phyloP scores from a whole-genome alignment of 2,113 vertebrate genomes.

The Coptodon bakossiorum region DNA sequence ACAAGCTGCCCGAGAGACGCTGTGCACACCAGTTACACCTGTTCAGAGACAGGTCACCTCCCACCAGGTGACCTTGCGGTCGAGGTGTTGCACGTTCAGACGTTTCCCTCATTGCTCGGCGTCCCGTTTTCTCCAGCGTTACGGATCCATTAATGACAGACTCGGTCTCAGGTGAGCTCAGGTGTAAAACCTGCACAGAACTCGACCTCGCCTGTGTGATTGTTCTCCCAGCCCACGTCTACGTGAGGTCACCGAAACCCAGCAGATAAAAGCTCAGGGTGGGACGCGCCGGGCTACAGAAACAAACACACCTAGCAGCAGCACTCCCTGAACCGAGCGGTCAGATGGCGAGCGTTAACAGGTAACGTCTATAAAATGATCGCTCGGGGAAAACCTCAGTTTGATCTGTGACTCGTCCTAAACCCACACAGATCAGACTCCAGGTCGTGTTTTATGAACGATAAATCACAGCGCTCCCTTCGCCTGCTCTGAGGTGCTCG shows the following conservation, averaged over 20 bases:
- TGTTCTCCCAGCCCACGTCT: neutral
- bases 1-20: neutral
- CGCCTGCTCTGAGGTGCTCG: neutral
- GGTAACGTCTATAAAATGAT: neutral
- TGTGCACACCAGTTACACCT: neutral
- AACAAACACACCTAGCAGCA: neutral
- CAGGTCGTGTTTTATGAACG: neutral
- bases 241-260: fast-evolving
- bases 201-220: neutral
- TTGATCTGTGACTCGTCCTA: neutral
- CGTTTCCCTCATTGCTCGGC: neutral
- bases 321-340: neutral
- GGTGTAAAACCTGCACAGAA: neutral
- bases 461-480: neutral
- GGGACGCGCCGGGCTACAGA: neutral
- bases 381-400: neutral
- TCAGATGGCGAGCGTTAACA: neutral
- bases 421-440: neutral
- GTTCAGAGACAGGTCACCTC: neutral
- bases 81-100: neutral
- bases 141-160: neutral
- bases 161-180: neutral
- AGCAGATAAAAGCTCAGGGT: neutral
- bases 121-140: neutral
- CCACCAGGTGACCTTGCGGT: neutral